Base-by-base conservation (phyloP, 2,888 invertebrate species). In the Clistopyga incitator region DNA sequence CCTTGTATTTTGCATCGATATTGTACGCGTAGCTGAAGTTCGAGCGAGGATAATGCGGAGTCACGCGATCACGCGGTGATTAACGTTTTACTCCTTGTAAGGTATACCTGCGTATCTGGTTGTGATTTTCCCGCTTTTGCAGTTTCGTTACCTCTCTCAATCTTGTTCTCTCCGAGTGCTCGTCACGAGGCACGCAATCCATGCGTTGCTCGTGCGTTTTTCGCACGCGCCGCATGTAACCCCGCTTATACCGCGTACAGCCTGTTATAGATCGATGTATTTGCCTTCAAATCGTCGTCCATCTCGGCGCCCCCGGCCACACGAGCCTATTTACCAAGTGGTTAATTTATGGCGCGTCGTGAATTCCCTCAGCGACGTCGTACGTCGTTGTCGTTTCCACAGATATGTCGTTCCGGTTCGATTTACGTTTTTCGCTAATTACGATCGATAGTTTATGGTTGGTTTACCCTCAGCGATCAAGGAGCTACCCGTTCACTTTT, bases 11-110 rank as follows among this genome's bases (percentile, higher is more conserved):
- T 29, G 50, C 59, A 13, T 38, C 25, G 45, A 18, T 70, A 65
- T 18, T 18, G 29, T 64, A 61, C 47, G 50, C 64, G 71, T 64
- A 52, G 59, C 59, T 78, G 81, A 71, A 82, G 77, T 68, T 68
- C 74, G 67, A 77, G 72, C 84, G 75, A 71, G 82, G 56, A 79
- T 84, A 84, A 82, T 78, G 80, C 68, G 54, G 45, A 85, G 85
- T 86, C 86, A 86, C 86, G 86, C 86, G 86, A 86, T 86, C 82
- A 38, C 64, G 64, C 79, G 80, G 83, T 80, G 83, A 86, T 85
- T 79, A 86, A 85, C 85, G 82, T 84, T 86, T 85, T 84, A 72
- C 85, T 77, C 70, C 34, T 65, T 45, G 23, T 6, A 50, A 50
- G 6, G 71, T 56, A 75, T 54, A 38, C 15, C 34, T 34, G 61